Conservation (phyloP, 2,888 invertebrate species). For the Leucophenga maculata region DNA sequence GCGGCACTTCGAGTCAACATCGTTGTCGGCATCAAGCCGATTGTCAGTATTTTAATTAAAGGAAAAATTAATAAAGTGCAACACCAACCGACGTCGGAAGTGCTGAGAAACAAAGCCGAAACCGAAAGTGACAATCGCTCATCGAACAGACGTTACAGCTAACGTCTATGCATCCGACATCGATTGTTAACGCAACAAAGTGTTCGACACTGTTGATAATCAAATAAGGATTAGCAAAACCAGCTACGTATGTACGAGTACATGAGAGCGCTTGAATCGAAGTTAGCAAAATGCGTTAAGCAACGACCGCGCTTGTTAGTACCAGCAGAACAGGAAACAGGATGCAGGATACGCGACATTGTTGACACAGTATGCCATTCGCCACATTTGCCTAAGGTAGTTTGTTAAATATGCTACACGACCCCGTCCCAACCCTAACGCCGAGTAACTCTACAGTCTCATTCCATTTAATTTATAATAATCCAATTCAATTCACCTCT, state of each 20-base stretch:
- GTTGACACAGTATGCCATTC: constrained; percentile 44
- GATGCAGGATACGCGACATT: constrained; percentile 50
- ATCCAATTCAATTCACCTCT: constrained; percentile 5
- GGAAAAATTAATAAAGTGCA: constrained; percentile 20
- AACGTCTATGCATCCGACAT: not conserved
- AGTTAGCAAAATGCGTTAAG: constrained; percentile 30
- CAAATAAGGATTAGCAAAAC: constrained; percentile 19
- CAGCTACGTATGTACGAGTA: too few relatives aligned
- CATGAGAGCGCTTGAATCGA: not conserved
- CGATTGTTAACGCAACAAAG: constrained; percentile 11
- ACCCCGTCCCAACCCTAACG: not conserved
- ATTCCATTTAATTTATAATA: not conserved
- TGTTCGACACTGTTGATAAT: constrained; percentile 36
- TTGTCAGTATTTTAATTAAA: constrained; percentile 19
- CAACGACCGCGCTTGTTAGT: constrained; percentile 35
- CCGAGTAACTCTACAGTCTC: not conserved
- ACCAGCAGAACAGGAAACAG: constrained; percentile 30
- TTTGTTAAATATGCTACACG: constrained; percentile 2
- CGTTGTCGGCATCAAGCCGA: not conserved
- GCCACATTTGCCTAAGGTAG: constrained; percentile 45
- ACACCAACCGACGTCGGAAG: not conserved
- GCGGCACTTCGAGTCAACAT: too few relatives aligned
- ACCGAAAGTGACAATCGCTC: constrained; percentile 21
- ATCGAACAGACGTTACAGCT: constrained; percentile 4
- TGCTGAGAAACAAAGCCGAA: constrained; percentile 3